A percentile compares a stretch with the other conserved stretches of the same genome.
phyloP scores from a whole-genome alignment of 2,888 invertebrate genomes.

The Sinhomidia bicolor region DNA sequence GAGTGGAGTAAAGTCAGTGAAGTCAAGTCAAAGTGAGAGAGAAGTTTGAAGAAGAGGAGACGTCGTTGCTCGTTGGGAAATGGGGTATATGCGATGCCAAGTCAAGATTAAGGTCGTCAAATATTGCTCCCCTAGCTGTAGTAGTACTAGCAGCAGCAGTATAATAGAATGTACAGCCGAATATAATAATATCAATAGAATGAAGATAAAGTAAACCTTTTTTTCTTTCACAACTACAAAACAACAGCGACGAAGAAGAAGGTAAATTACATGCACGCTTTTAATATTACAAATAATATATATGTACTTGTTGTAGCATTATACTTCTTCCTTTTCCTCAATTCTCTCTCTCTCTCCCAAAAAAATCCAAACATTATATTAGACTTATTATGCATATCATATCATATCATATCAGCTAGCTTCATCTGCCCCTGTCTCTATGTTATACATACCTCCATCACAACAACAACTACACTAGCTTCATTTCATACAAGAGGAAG shows the following conservation, averaged over 20 bases:
- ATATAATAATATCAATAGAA: slow-evolving; percentile 23
- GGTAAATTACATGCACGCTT: slow-evolving; percentile 51
- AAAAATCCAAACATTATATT: background rate
- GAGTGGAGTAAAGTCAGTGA: background rate
- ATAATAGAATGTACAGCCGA: background rate
- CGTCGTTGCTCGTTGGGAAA: slow-evolving; percentile 47
- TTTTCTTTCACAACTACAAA: background rate
- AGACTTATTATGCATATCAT: slow-evolving; percentile 39
- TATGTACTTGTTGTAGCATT: background rate
- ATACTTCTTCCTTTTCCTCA: slow-evolving; percentile 24
- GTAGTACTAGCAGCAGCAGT: background rate
- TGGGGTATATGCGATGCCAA: slow-evolving; percentile 68
- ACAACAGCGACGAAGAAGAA: slow-evolving; percentile 16
- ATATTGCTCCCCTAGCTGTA: slow-evolving; percentile 46
- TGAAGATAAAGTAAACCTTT: background rate
- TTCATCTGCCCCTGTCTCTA: background rate
- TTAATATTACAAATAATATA: slow-evolving; percentile 22
- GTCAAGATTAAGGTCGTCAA: slow-evolving; percentile 70
- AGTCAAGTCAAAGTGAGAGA: slow-evolving; percentile 2
- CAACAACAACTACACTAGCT: too few species aligned
- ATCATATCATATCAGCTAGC: slow-evolving; percentile 19
- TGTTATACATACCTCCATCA: slow-evolving; percentile 1
- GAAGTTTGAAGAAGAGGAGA: slow-evolving; percentile 11
- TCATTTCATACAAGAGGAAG: background rate
- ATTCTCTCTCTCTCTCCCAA: background rate